A percentile compares a stretch with the other conserved stretches of the same genome.
phyloP scores from a whole-genome alignment of 2,888 invertebrate genomes.

The Drosophila buzzatii region DNA sequence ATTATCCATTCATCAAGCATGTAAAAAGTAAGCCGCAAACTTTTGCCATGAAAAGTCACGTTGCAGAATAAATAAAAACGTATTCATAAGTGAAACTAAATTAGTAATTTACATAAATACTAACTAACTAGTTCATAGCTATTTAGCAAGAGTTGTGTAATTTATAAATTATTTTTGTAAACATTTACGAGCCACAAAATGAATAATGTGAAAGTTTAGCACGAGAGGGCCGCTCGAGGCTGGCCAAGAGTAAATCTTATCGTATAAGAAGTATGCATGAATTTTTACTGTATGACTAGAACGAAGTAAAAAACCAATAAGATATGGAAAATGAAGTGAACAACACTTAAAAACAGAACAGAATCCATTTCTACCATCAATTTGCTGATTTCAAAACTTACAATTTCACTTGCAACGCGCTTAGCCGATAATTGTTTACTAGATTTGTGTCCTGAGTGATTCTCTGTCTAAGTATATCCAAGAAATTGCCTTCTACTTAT shows the following conservation, averaged over 20 bases:
- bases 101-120: constrained; percentile 31
- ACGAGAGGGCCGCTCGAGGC: constrained; percentile 19
- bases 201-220: constrained; percentile 32
- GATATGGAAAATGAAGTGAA: constrained; percentile 3
- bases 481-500: constrained; percentile 71
- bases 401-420: constrained; percentile 16
- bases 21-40: constrained; percentile 39
- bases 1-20: constrained; percentile 19
- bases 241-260: constrained; percentile 31
- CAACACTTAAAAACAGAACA: neutral
- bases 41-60: constrained; percentile 10
- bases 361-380: neutral
- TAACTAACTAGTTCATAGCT: constrained; percentile 29
- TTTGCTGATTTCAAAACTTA: constrained; percentile 10
- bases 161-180: constrained; percentile 79
- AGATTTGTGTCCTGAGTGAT: constrained; percentile 12
- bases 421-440: constrained; percentile 15
- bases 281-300: constrained; percentile 37
- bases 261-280: constrained; percentile 29
- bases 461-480: constrained; percentile 47
- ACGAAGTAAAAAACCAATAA: constrained; percentile 2
- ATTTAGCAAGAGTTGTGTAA: constrained; percentile 71
- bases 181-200: constrained; percentile 69
- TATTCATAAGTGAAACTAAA: constrained; percentile 37
- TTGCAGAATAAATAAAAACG: constrained; percentile 6